Evolutionary conservation across 1,140 invertebrate genomes (phyloP), one percentile per base, ranked within the genome.

Genomic region (Polypedilum pembai): DNA sequence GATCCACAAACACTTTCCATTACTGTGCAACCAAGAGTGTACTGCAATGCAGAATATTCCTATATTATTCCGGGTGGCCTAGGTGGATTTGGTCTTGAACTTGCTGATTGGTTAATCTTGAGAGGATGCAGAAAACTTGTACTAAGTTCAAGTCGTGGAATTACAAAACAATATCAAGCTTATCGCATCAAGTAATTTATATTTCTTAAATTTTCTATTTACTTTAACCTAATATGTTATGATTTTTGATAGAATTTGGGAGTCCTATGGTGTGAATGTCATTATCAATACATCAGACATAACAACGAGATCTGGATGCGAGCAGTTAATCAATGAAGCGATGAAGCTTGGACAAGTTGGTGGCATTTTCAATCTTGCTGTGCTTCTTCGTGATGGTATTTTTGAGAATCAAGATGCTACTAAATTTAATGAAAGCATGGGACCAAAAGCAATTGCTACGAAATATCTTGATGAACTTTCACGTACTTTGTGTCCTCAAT

Each of bases 11-110:
- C 45, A 4, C 12, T 56, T 56, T 12, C 45, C 0, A 56, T 56
- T n/a, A 4, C 45, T 56, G 45, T 56, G 12, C 10, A n/a, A 1
- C 45, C 45, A 56, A 56, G 45, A 15, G 45, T 56, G 4, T 56
- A 56, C 15, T 83, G 83, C 74, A 76, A 78, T 20, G 78, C 79
- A 15, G 79, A 83, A 15, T 45, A 79, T 33, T 81, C 82, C 0
- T 87, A 85, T 76, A 77, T 88, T 0, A 81, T 88, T 0, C 80
- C 85, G 2, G 87, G 93, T 74, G 94, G 93, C 76, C 84, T 95
- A 0, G 93, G 92, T 72, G 92, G 93, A 4, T 93, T 96, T 82
- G 93, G 93, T 45, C 83, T 96, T 3, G 94, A 96, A 80, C 79
- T 96, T 63, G 87, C 88, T 1, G 88, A 94, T 78, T 95, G 93